phyloP scores from a whole-genome alignment of 37 sponge, comb jelly and placozoan species.

The Ianthella basta region DNA sequence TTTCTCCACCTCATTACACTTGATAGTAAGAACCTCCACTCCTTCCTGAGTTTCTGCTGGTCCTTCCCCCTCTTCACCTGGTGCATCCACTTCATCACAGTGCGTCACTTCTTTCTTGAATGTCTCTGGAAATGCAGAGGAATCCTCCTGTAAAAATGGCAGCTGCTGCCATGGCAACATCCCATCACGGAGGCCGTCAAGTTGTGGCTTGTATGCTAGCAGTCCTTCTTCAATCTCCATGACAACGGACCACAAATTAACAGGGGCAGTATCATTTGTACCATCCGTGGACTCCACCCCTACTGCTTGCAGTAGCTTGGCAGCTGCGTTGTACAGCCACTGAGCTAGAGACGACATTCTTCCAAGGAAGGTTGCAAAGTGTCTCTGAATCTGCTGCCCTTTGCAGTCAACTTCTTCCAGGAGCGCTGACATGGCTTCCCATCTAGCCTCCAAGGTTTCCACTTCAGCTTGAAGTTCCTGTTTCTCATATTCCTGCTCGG shows the following conservation, averaged over 20 bases:
- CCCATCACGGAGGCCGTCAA: background rate
- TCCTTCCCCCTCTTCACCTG: background rate
- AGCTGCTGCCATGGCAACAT: slow-evolving; percentile 21
- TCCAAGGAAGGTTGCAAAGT: background rate
- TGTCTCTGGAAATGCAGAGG: background rate
- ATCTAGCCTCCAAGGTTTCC: background rate
- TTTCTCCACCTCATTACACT: background rate
- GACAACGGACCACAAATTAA: background rate
- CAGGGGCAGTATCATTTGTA: background rate
- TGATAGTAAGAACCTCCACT: background rate
- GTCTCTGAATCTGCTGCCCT: background rate
- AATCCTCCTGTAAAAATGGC: background rate
- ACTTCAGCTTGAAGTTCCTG: background rate
- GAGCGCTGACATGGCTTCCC: background rate
- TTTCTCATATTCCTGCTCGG: background rate
- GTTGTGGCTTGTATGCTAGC: background rate
- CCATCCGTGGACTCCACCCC: background rate
- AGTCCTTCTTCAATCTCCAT: slow-evolving; percentile 8
- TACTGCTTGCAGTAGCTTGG: background rate
- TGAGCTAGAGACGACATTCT: background rate
- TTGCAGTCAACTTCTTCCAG: background rate
- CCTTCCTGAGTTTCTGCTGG: background rate
- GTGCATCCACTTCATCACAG: background rate
- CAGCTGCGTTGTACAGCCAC: background rate
- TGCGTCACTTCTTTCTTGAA: background rate